Evolutionary conservation across 2,888 invertebrate species (phyloP), one percentile per base, ranked within the genome.

Genomic region (Apodemia mormo): DNA sequence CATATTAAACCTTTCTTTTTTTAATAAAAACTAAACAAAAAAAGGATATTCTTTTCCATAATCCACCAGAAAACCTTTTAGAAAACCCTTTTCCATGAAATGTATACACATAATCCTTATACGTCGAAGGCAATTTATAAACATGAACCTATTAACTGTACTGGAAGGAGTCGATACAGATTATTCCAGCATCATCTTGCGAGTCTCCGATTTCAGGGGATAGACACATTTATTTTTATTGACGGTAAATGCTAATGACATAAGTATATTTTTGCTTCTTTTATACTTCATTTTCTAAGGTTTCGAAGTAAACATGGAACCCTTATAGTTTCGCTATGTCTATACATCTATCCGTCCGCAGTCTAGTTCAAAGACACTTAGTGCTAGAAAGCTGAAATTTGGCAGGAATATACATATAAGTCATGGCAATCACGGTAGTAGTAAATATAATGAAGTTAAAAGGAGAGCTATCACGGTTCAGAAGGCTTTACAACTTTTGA

Each of bases 121-220:
- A 61, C 58, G 58, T 61, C 58, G 29, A 12, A 61, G 58, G 58
- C 58, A 61, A 61, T 61, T 61, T 61, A 61, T 61, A 61, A 61
- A 61, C 58, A 61, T 61, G 58, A 61, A 61, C 58, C 58, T 61
- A 61, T 61, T 61, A 61, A 61, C 30, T 61, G 58, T 49, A 49
- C 58, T 61, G 58, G 58, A 33, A 61, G 58, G 14, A 61, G 58
- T 61, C 58, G 58, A 61, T 61, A 61, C 58, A 61, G 58, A 61
- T 61, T 61, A 61, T 61, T 61, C 58, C 30, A 30, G 61, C 33
- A 61, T 61, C 61, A 61, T 61, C 33, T 61, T 37, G 6, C 14
- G 14, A 29, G 14, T 61, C 61, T 52, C 52, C 52, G 52, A 52
- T 52, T 52, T 52, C 52, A 52, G 7, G 61, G 61, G 37, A 61